Evolutionary conservation across 2,797 vertebrate species (phyloP).

Genomic region (Chromis chromis): DNA sequence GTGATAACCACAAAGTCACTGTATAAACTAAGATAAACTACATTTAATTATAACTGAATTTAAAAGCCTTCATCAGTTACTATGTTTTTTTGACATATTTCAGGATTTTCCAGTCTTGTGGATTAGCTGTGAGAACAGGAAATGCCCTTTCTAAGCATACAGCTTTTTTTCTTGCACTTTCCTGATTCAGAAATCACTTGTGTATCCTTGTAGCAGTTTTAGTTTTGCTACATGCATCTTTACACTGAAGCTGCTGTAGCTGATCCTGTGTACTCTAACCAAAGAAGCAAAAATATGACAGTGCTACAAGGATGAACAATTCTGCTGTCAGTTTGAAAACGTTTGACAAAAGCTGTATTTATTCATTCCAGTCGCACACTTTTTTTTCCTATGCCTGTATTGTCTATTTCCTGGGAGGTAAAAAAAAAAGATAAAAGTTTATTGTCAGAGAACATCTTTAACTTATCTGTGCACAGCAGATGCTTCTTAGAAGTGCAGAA

Average conservation of each 20-base stretch:
- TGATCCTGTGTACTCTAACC: not conserved
- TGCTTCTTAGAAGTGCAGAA: not conserved
- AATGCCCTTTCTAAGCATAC: not conserved
- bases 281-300: not conserved
- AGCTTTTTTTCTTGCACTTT: constrained; percentile 6
- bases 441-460: constrained; percentile 1
- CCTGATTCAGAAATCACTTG: not conserved
- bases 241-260: not conserved
- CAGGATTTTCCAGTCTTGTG: not conserved
- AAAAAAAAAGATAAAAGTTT: not conserved
- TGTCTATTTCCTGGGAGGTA: not conserved
- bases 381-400: not conserved
- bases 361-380: not conserved
- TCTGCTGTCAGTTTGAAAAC: not conserved
- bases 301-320: not conserved
- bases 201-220: not conserved
- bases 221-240: not conserved
- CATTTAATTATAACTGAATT: not conserved
- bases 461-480: not conserved
- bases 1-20: no score
- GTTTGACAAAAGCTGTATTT: not conserved
- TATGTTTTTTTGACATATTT: not conserved
- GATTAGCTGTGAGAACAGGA: not conserved
- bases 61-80: no score
- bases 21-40: no score